Evolutionary conservation across 2,113 vertebrate genomes (phyloP), one percentile per base, ranked within the genome.

Genomic region (Syngnathus typhle): DNA sequence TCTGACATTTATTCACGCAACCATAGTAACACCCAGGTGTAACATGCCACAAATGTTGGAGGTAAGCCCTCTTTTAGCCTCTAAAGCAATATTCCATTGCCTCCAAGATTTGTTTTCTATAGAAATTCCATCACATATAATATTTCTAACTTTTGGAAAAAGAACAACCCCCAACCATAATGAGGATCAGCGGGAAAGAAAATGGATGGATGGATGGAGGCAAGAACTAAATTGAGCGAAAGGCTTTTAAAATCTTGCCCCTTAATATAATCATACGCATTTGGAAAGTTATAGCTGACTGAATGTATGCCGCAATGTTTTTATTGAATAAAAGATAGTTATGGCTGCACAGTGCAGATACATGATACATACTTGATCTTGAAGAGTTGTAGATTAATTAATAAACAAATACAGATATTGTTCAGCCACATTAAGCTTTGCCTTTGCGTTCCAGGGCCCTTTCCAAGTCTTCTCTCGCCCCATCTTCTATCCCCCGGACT

Each of bases 401-500:
- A 49, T 19, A 16, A 43, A 6, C 1, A 47, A 16, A 15, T 16
- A 47, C 15, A 52, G 21, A 52, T 10, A 19, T 7, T 58, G 52
- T 38, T 54, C 6, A 63, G 12, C 19, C 21, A 23, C 8, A 55
- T 38, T 69, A 21, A 46, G 39, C 6, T 13, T 19, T 71, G 5
- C 8, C n/a, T 76, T 44, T 77, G 15, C 18, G 18, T 92, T 91
- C 69, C 86, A 98, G 95, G 65, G 59, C 41, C 36, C 64, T 87
- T 13, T 71, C 74, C 47, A 73, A 60, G 64, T 68, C 84, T 49
- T 72, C 73, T 4, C 65, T 87, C 11, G 79, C 91, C 11, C 68
- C 92, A 65, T 79, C 88, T 5, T 88, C 93, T 52, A 69, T 96
- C 71, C 90, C 91, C 1, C 87, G 95, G 79, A 98, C 95, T 19